These are phyloP conservation scores for Deilephila elpenor DNA, from an alignment of 2,888 invertebrate species.

Conservation along the genomic window DNA sequence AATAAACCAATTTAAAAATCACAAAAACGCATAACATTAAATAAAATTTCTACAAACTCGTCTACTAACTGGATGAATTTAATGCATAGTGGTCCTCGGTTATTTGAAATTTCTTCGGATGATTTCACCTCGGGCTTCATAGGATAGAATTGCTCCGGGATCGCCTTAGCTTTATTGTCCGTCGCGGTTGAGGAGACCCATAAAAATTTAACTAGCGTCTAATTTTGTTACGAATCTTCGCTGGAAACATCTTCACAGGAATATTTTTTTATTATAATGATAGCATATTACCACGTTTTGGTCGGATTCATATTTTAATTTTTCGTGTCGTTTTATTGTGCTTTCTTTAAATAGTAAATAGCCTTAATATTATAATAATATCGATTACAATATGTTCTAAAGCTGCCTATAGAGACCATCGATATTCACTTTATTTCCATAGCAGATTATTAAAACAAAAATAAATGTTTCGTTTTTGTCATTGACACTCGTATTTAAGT, in stretches of 20 bases:
- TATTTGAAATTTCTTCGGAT: slow-evolving; percentile 50
- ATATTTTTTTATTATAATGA: slow-evolving; percentile 14
- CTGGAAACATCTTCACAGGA: not conserved
- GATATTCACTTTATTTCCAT: too few relatives aligned
- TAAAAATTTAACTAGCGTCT: slow-evolving; percentile 47
- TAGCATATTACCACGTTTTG: not conserved
- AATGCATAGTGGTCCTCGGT: slow-evolving; percentile 32
- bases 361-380: too few relatives aligned
- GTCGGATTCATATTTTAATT: not conserved
- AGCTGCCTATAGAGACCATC: too few relatives aligned
- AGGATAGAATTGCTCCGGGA: slow-evolving; percentile 49
- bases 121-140: slow-evolving; percentile 53
- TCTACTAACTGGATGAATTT: not conserved
- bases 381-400: too few relatives aligned
- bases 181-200: slow-evolving; percentile 45
- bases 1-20: not conserved
- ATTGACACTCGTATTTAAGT: too few relatives aligned
- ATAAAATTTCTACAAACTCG: not conserved
- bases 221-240: slow-evolving; percentile 41
- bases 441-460: too few relatives aligned
- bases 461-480: too few relatives aligned
- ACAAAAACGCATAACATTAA: not conserved
- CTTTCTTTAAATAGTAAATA: too few relatives aligned
- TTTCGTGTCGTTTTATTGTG: too few relatives aligned
- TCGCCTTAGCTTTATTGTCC: slow-evolving; percentile 51